Evolutionary conservation across 2,888 invertebrate genomes (phyloP).

Genomic region (Argyresthia albistria): DNA sequence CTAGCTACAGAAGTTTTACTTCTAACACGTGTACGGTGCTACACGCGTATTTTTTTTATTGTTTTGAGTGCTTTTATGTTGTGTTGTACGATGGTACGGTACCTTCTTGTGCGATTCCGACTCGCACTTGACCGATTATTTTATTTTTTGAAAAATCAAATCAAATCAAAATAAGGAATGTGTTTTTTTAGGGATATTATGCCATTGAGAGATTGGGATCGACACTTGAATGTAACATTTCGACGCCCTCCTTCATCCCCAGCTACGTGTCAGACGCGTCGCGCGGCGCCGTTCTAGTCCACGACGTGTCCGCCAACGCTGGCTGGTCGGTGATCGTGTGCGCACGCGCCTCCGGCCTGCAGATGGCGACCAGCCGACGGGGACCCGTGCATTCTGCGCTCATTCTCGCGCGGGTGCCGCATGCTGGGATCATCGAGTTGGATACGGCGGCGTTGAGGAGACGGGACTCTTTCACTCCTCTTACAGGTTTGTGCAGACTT

Average conservation of each 20-base stretch:
- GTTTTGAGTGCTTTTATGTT: too few species aligned
- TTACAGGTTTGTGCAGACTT: slow-evolving; percentile 23
- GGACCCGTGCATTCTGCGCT: slow-evolving; percentile 71
- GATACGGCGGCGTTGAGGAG: neutral
- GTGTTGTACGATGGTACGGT: too few species aligned
- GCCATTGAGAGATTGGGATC: too few species aligned
- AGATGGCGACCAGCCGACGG: slow-evolving; percentile 74
- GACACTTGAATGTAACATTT: neutral
- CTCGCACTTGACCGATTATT: too few species aligned
- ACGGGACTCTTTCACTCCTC: neutral
- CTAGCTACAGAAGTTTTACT: too few species aligned
- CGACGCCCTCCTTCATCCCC: slow-evolving; percentile 11
- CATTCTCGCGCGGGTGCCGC: slow-evolving; percentile 75
- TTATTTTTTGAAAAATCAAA: too few species aligned
- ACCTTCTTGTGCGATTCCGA: too few species aligned
- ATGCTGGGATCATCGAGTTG: slow-evolving; percentile 65
- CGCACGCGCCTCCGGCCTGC: slow-evolving; percentile 74
- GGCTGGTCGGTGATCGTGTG: slow-evolving; percentile 76
- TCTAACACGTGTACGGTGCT: too few species aligned
- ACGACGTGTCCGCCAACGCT: slow-evolving; percentile 73
- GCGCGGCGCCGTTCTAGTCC: slow-evolving; percentile 77
- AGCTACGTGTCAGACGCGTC: slow-evolving; percentile 79
- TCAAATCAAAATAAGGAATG: too few species aligned
- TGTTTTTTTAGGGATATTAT: too few species aligned
- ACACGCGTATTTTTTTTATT: too few species aligned